phyloP scores from a whole-genome alignment of 1,140 invertebrate genomes.

The Dysdera silvatica region DNA sequence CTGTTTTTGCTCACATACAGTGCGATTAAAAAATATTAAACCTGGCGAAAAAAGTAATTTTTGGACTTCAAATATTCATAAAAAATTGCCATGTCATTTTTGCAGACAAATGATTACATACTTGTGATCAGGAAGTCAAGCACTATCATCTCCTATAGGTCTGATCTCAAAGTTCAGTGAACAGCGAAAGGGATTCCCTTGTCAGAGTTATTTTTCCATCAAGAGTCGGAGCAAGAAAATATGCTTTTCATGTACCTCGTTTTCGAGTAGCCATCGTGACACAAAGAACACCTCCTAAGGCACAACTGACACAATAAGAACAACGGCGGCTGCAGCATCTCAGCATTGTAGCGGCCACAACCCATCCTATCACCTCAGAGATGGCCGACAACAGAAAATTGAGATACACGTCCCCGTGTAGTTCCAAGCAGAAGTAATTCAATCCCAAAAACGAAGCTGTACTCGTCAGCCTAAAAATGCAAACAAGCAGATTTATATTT shows the following conservation, averaged over 20 bases:
- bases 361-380: conserved; percentile 58
- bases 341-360: conserved; percentile 3
- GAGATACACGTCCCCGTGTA: conserved; percentile 75
- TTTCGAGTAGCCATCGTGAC: conserved; percentile 19
- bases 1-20: no score
- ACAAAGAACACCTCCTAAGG: conserved; percentile 23
- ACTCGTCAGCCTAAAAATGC: conserved; percentile 52
- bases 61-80: no score
- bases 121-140: no score
- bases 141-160: no score
- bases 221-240: no score
- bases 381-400: conserved; percentile 75
- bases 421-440: conserved; percentile 74
- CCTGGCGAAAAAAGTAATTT: no score
- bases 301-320: conserved; percentile 18
- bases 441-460: conserved; percentile 79
- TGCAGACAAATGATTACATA: no score
- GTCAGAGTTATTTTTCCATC: neutral
- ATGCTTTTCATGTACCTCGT: neutral
- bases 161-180: no score
- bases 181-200: neutral
- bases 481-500: no score
- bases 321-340: conserved; percentile 13
- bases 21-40: no score
- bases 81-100: no score